Conservation (phyloP, 2,797 vertebrate species). For the Scarus forsteni region DNA sequence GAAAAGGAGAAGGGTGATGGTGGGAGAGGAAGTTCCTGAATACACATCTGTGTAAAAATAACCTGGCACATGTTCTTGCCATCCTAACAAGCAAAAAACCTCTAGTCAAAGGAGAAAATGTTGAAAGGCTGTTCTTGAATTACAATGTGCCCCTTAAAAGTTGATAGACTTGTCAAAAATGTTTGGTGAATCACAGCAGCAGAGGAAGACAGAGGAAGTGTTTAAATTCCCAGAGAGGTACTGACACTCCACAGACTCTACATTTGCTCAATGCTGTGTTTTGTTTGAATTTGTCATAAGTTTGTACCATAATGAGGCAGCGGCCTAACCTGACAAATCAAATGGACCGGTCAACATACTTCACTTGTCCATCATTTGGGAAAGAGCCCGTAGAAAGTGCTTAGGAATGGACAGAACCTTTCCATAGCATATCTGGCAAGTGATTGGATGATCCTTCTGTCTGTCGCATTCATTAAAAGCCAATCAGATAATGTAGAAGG, state of each 20-base stretch:
- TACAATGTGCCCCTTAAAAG: not conserved
- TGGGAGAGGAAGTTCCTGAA: not conserved
- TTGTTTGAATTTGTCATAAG: no score
- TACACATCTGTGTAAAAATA: not conserved
- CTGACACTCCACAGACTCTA: not conserved
- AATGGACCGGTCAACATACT: not conserved
- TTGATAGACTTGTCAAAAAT: not conserved
- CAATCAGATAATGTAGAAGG: no score
- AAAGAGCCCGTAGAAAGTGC: no score
- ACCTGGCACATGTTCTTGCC: not conserved
- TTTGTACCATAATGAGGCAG: no score
- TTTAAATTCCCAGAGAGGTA: not conserved
- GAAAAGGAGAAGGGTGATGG: not conserved
- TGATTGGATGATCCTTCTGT: no score
- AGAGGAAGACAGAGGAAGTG: constrained; percentile 3
- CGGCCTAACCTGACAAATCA: no score
- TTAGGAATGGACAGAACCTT: no score
- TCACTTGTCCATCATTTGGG: no score
- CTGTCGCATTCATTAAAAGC: no score
- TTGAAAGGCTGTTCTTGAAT: constrained; percentile 4
- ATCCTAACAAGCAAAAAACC: not conserved
- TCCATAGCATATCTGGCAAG: no score
- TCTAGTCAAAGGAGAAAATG: not conserved
- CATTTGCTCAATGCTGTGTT: not conserved
- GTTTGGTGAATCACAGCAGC: not conserved